Conservation (phyloP, 2,113 vertebrate species). For the Larimichthys polyactis region DNA sequence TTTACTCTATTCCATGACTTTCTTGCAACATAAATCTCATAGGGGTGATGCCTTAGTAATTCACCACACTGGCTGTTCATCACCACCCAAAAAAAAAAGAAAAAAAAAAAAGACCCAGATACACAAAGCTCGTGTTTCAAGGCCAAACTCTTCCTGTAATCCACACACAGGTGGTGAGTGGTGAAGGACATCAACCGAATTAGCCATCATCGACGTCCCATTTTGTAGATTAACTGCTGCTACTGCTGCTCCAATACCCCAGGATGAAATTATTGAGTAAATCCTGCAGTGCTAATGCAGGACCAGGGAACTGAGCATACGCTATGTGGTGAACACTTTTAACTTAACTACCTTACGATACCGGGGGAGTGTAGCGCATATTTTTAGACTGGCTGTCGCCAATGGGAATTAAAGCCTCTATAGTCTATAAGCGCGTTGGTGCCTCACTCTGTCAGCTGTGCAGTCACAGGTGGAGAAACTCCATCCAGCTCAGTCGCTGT, state of each 20-base stretch:
- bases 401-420: slow-evolving; percentile 40
- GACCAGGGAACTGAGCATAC: slow-evolving; percentile 52
- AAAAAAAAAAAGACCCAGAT: neutral
- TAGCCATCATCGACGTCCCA: slow-evolving; percentile 53
- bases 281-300: slow-evolving; percentile 65
- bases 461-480: slow-evolving; percentile 39
- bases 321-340: slow-evolving; percentile 38
- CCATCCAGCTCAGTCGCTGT: slow-evolving; percentile 23
- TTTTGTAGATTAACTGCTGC: slow-evolving; percentile 67
- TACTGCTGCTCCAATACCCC: slow-evolving; percentile 53
- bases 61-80: neutral
- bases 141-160: slow-evolving; percentile 23
- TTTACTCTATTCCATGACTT: neutral
- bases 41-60: neutral
- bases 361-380: slow-evolving; percentile 27
- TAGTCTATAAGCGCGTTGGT: slow-evolving; percentile 18
- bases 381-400: slow-evolving; percentile 37
- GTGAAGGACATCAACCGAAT: slow-evolving; percentile 53
- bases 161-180: slow-evolving; percentile 33
- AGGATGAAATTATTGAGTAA: slow-evolving; percentile 56
- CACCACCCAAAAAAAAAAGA: neutral
- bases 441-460: slow-evolving; percentile 31
- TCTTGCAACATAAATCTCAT: neutral
- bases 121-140: slow-evolving; percentile 6
- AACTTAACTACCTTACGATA: slow-evolving; percentile 53